Percentiles rank a stretch among this genome's conserved stretches.
Conservation (phyloP, 2,888 invertebrate species). For the Dasypolia templi region DNA sequence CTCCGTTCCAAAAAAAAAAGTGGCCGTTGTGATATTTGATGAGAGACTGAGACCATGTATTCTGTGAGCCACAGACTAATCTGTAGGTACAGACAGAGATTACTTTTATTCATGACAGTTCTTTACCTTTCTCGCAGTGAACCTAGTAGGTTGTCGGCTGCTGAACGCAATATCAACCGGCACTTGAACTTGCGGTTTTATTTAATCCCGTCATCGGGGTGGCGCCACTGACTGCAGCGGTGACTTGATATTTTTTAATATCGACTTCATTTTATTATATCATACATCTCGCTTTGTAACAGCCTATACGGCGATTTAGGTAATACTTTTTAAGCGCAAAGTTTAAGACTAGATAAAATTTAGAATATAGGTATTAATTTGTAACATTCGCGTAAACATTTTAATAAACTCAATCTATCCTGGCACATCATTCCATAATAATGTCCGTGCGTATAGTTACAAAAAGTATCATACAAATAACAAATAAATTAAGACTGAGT, state of each 20-base stretch:
- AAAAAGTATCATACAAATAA: conserved; percentile 54
- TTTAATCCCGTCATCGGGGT: not conserved
- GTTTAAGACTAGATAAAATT: conserved; percentile 37
- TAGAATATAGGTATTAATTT: conserved; percentile 40
- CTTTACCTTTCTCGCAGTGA: not conserved
- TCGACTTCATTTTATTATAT: not conserved
- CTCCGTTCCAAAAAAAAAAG: not conserved
- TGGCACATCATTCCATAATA: conserved; percentile 22
- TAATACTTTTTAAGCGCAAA: conserved; percentile 39
- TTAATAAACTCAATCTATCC: conserved; percentile 30
- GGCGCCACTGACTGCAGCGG: not conserved
- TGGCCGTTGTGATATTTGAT: not conserved
- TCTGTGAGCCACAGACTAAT: not conserved
- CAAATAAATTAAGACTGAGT: conserved; percentile 36
- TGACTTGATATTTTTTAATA: not conserved
- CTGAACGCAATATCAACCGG: not conserved
- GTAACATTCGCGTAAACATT: conserved; percentile 53
- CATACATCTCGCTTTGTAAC: not conserved
- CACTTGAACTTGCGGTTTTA: not conserved
- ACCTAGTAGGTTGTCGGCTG: not conserved
- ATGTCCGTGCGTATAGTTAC: conserved; percentile 36
- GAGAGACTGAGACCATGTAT: not conserved
- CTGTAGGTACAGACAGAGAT: not conserved
- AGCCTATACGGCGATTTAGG: not conserved
- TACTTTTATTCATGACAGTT: not conserved